Conservation (phyloP, 2,797 vertebrate species). For the Sebastes vulpes region DNA sequence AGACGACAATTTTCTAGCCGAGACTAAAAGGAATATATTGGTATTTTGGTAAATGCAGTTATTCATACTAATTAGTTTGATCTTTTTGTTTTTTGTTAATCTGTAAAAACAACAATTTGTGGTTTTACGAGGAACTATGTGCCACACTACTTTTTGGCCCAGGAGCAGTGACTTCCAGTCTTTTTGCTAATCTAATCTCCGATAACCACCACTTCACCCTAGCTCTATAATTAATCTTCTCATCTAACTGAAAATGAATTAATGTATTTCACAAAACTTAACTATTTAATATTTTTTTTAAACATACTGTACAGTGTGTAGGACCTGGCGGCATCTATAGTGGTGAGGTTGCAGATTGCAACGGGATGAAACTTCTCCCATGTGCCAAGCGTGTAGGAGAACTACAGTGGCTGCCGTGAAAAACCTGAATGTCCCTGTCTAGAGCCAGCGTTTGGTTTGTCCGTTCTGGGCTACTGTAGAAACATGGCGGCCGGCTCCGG, state of each 20-base stretch:
- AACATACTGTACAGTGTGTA: accelerated
- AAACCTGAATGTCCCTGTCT: too few relatives aligned
- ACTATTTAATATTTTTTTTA: accelerated
- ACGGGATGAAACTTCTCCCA: accelerated
- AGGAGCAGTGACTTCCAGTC: not conserved
- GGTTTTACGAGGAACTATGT: not conserved
- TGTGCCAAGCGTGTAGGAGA: too few relatives aligned
- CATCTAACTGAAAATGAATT: not conserved
- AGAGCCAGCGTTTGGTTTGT: too few relatives aligned
- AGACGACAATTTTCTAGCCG: too few relatives aligned
- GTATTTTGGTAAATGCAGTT: too few relatives aligned
- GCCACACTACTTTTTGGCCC: not conserved
- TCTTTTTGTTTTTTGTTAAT: not conserved
- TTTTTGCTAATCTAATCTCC: not conserved
- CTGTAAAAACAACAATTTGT: not conserved
- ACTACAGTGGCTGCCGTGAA: too few relatives aligned
- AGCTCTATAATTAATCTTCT: not conserved
- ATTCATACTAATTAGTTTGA: not conserved
- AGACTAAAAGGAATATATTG: too few relatives aligned
- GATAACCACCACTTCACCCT: not conserved
- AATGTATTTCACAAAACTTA: not conserved
- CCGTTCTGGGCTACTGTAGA: too few relatives aligned
- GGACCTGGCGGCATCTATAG: too few relatives aligned
- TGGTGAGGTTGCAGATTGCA: too few relatives aligned
- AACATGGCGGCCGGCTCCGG: too few relatives aligned